These are phyloP conservation scores for Struthio camelus DNA, from an alignment of 2,113 vertebrate species.

Conservation along the genomic window DNA sequence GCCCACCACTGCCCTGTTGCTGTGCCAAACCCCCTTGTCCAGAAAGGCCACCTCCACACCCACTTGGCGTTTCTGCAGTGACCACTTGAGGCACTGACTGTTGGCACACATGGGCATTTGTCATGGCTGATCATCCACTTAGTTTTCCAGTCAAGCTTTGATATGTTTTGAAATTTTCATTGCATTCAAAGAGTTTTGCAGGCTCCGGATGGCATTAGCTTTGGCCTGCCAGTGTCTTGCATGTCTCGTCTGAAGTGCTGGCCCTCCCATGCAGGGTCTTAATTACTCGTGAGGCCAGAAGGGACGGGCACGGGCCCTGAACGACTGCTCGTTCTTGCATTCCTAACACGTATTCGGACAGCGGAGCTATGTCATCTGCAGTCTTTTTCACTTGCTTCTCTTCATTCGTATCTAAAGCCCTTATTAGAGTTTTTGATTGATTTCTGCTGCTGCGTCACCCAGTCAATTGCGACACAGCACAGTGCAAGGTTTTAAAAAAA, in stretches of 20 bases:
- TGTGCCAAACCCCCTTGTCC: fast-evolving
- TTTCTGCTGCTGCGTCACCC: conserved; percentile 39
- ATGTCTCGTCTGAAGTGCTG: neutral
- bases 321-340: neutral
- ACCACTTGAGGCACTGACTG: neutral
- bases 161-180: neutral
- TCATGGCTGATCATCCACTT: neutral
- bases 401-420: conserved; percentile 1
- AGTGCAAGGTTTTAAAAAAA: neutral
- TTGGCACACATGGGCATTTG: neutral
- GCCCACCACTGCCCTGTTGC: fast-evolving
- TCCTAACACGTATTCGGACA: neutral
- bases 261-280: neutral
- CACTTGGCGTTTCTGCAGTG: neutral
- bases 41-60: too few relatives aligned
- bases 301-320: neutral
- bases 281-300: neutral
- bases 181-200: neutral
- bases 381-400: neutral
- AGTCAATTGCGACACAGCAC: conserved; percentile 17
- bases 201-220: neutral
- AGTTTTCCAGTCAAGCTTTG: neutral
- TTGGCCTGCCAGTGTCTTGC: neutral
- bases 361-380: neutral
- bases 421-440: conserved; percentile 44